phyloP scores from a whole-genome alignment of 1,140 invertebrate genomes.

The Heliothis subflexa region DNA sequence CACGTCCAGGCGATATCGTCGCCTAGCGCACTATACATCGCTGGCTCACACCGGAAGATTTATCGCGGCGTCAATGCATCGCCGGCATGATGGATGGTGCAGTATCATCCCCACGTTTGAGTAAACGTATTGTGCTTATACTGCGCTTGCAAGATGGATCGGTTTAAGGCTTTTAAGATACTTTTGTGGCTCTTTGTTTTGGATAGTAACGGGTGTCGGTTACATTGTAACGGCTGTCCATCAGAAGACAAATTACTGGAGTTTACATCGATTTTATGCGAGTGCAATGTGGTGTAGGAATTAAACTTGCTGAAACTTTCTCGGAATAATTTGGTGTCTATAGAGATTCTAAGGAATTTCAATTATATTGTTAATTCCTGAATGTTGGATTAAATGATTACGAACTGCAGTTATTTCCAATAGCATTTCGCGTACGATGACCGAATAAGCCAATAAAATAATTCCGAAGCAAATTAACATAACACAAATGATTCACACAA shows the following conservation, averaged over 20 bases:
- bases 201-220: constrained; percentile 1
- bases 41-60: constrained; percentile 36
- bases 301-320: too few species aligned
- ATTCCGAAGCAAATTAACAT: constrained; percentile 11
- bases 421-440: too few species aligned
- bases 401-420: too few species aligned
- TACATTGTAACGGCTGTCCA: constrained; percentile 1
- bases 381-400: too few species aligned
- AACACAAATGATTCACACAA: constrained; percentile 19
- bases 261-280: too few species aligned
- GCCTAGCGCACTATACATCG: constrained; percentile 18
- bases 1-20: constrained; percentile 11
- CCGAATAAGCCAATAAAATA: neutral
- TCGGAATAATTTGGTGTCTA: too few species aligned
- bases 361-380: too few species aligned
- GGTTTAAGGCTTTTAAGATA: constrained; percentile 41
- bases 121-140: constrained; percentile 44
- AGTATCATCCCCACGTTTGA: constrained; percentile 35
- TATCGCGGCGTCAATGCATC: constrained; percentile 37
- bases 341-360: too few species aligned
- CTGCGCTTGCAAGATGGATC: constrained; percentile 32
- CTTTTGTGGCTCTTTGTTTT: constrained; percentile 38
- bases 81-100: constrained; percentile 37
- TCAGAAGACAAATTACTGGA: neutral
- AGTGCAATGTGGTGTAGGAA: too few species aligned